Percentiles rank a stretch among this genome's conserved stretches.
Conservation (phyloP, 2,888 invertebrate species). For the Drosophila histrio region DNA sequence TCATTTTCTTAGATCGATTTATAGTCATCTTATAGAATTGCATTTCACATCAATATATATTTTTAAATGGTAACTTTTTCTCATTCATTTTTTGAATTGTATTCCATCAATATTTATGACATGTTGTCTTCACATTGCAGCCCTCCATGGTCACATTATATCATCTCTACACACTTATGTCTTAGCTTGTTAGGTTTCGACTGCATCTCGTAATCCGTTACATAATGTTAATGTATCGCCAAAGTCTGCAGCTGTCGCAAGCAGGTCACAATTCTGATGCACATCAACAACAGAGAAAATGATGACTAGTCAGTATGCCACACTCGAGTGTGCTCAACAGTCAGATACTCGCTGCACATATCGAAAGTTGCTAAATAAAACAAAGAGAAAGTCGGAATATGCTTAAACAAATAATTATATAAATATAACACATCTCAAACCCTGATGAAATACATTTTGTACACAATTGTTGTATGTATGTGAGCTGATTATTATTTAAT, state of each 20-base stretch:
- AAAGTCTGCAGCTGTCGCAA: background rate
- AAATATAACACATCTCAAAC: no score
- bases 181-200: background rate
- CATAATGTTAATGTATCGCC: slow-evolving; percentile 13
- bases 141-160: background rate
- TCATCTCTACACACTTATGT: background rate
- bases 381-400: no score
- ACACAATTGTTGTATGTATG: no score
- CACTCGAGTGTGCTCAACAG: background rate
- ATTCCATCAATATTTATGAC: background rate
- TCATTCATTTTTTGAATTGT: no score
- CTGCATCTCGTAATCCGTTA: slow-evolving; percentile 15
- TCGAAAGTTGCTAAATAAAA: background rate
- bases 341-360: background rate
- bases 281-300: background rate
- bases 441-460: no score
- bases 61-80: no score
- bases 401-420: no score
- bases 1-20: no score
- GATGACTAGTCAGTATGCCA: background rate
- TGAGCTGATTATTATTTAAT: no score
- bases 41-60: no score
- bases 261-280: slow-evolving; percentile 18
- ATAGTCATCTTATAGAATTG: no score
- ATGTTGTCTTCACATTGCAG: background rate